Evolutionary conservation across 2,113 vertebrate species (phyloP).

Genomic region (Atrichornis clamosus): DNA sequence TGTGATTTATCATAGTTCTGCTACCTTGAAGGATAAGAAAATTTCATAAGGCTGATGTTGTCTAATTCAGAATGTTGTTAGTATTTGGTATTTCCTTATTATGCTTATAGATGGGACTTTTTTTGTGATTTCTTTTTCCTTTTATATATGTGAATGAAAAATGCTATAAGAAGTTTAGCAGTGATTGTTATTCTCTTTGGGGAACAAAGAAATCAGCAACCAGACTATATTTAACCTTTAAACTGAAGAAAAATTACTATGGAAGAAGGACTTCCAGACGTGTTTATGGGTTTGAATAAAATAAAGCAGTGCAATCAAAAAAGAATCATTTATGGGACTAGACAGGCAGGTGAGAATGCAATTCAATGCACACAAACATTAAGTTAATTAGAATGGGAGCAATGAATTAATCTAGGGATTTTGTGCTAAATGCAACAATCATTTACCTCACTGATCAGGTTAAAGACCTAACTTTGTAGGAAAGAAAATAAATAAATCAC

Average conservation of each 20-base stretch:
- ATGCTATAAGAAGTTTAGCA: background rate
- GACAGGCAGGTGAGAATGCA: slow-evolving; percentile 19
- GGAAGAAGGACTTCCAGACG: background rate
- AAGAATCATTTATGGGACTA: background rate
- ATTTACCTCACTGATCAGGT: slow-evolving; percentile 30
- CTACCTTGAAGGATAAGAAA: background rate
- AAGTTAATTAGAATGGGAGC: slow-evolving; percentile 34
- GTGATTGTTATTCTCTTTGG: background rate
- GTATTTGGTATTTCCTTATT: background rate
- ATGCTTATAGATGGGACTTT: background rate
- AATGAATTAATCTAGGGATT: slow-evolving; percentile 30
- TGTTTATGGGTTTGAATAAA: background rate
- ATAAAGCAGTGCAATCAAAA: background rate
- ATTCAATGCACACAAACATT: slow-evolving; percentile 8
- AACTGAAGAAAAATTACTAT: background rate
- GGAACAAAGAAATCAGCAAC: background rate
- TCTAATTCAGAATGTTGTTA: background rate
- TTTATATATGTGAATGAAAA: background rate
- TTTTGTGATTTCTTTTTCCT: background rate
- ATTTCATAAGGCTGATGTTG: background rate
- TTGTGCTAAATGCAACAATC: slow-evolving; percentile 26
- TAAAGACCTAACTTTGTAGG: slow-evolving; percentile 11
- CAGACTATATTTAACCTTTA: background rate
- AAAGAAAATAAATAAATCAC: background rate
- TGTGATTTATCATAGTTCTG: background rate